Base-by-base conservation (phyloP, 2,113 vertebrate species). In the Hystrix cristata region DNA sequence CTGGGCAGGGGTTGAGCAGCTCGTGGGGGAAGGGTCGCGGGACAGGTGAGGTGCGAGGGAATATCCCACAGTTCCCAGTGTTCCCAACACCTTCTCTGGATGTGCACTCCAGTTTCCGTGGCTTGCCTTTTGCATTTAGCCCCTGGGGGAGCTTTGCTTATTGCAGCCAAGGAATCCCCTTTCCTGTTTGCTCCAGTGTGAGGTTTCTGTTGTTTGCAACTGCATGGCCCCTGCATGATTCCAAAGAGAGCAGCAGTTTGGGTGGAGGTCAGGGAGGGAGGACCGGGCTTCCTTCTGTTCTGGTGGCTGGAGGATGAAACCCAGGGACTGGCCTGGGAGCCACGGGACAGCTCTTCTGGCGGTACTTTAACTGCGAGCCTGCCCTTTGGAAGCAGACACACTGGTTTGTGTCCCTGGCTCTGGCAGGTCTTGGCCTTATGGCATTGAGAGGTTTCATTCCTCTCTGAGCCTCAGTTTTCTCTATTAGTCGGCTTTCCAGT, bases 61-160 rank as follows among this genome's bases (percentile, higher is more conserved):
- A 7, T 7, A 0, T 6, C 43, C 31, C 9, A 6, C 34, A 3
- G 6, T 34, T 48, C 21, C 23, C 38, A 31, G 12, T 2, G 16
- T 48, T 64, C 8, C 19, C 15, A 57, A 16, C 9, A 0, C 48
- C 38, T 79, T 62, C 65, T 76, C 79, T 16, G 57, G 87, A 23
- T 59, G 43, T 7, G 1, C 1, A 15, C 0, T 18, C 11, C 19
- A 11, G 76, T 65, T 74, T 67, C 65, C 25, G 19, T 51, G 14
- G 25, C 92, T 82, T 8, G 1, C 10, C 9, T 82, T 65, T 53
- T 72, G 23, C 43, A 2, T 19, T 55, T 87, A 79, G 51, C 29
- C n/a, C 46, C 64, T 29, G 60, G 79, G 5, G n/a, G 67, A 62
- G 46, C 69, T 51, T 69, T 18, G 21, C 53, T 71, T 43, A 51